phyloP scores from a whole-genome alignment of 2,113 vertebrate genomes.

The Glaucomys volans region DNA sequence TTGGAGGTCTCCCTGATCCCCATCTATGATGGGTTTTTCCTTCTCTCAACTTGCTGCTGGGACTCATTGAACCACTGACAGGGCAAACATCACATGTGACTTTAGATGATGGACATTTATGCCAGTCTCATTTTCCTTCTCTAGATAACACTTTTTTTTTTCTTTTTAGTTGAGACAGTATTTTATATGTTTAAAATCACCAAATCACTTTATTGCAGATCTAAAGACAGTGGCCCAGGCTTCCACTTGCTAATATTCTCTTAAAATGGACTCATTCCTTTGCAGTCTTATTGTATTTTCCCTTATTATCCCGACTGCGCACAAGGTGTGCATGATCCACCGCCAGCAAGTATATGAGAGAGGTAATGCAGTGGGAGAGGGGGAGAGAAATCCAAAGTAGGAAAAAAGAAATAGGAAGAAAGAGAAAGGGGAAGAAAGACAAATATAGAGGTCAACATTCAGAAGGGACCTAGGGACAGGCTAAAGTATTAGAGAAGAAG shows the following conservation, averaged over 20 bases:
- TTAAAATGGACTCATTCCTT: conserved; percentile 87
- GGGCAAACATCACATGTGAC: background rate
- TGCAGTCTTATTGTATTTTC: conserved; percentile 86
- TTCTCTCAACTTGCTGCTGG: background rate
- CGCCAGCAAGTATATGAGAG: background rate
- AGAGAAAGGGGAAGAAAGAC: background rate
- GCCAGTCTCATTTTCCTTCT: background rate
- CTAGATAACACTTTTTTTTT: background rate
- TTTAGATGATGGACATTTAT: background rate
- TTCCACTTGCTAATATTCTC: conserved; percentile 86
- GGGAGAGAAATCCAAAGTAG: background rate
- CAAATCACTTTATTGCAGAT: conserved; percentile 84
- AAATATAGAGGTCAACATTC: background rate
- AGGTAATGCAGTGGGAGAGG: background rate
- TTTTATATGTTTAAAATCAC: conserved; percentile 76
- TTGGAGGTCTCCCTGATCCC: accelerated
- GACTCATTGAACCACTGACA: background rate
- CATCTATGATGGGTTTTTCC: background rate
- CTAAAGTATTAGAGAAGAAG: background rate
- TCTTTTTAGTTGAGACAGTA: background rate
- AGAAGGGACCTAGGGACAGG: background rate
- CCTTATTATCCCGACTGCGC: conserved; percentile 83
- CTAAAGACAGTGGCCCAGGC: conserved; percentile 72
- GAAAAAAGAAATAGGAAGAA: background rate
- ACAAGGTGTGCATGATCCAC: background rate